phyloP scores from a whole-genome alignment of 2,113 vertebrate genomes.

The Scartelaos histophorus region DNA sequence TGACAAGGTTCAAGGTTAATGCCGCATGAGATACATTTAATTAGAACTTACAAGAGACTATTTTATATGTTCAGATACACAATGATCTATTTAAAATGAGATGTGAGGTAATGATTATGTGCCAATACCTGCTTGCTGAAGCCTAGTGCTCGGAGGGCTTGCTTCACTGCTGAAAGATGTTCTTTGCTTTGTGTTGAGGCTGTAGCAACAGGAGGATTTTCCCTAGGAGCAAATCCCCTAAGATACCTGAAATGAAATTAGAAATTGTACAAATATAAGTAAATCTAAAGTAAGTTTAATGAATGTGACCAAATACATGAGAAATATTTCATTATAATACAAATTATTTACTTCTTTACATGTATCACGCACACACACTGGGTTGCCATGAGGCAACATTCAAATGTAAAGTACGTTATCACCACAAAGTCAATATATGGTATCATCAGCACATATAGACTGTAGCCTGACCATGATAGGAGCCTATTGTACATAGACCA shows the following conservation, averaged over 20 bases:
- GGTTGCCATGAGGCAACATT: neutral
- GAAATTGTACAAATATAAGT: neutral
- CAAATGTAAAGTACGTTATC: conserved; percentile 1
- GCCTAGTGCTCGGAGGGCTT: conserved; percentile 83
- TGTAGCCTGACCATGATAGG: neutral
- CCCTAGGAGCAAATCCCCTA: conserved; percentile 66
- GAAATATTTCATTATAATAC: neutral
- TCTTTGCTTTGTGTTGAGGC: conserved; percentile 82
- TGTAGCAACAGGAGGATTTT: conserved; percentile 54
- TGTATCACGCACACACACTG: neutral
- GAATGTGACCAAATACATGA: neutral
- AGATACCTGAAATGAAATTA: conserved; percentile 78
- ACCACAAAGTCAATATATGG: neutral
- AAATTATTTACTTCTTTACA: neutral
- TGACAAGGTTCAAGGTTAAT: neutral
- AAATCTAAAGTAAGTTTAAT: neutral
- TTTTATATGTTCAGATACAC: neutral
- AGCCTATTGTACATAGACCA: conserved; percentile 1
- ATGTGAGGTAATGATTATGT: conserved; percentile 3
- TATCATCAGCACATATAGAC: neutral
- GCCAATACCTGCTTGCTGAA: conserved; percentile 87
- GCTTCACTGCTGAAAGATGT: conserved; percentile 80
- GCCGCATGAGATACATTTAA: neutral
- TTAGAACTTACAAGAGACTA: neutral
- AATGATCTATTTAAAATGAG: neutral